These are phyloP conservation scores for Microplitis demolitor DNA, from an alignment of 1,140 invertebrate species.

Conservation along the genomic window DNA sequence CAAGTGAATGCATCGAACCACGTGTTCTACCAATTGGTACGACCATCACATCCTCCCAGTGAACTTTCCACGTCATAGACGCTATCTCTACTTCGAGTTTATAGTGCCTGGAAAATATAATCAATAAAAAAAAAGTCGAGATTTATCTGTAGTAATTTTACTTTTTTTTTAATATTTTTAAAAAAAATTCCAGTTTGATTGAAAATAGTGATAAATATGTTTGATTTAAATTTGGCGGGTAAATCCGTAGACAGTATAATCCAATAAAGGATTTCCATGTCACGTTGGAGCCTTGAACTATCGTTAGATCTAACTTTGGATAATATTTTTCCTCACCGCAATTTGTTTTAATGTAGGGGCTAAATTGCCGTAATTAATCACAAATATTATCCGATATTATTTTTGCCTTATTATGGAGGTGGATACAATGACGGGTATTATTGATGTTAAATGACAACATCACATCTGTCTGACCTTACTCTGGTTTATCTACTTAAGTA, in stretches of 20 bases:
- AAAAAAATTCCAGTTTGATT: neutral
- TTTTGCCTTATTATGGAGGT: no score
- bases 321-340: neutral
- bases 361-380: no score
- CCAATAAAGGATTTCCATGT: neutral
- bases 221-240: neutral
- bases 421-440: no score
- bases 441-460: no score
- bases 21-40: constrained; percentile 54
- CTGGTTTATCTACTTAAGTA: no score
- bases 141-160: neutral
- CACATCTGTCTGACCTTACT: no score
- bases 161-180: no score
- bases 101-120: constrained; percentile 73
- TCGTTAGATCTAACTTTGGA: neutral
- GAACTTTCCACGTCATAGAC: constrained; percentile 94
- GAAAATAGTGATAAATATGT: no score
- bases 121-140: neutral
- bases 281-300: neutral
- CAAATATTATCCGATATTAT: no score
- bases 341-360: no score
- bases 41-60: constrained; percentile 77
- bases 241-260: neutral
- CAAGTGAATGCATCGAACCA: constrained; percentile 70
- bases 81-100: constrained; percentile 91